Conservation (phyloP, 2,113 vertebrate species). For the Dryoscopus gambensis region DNA sequence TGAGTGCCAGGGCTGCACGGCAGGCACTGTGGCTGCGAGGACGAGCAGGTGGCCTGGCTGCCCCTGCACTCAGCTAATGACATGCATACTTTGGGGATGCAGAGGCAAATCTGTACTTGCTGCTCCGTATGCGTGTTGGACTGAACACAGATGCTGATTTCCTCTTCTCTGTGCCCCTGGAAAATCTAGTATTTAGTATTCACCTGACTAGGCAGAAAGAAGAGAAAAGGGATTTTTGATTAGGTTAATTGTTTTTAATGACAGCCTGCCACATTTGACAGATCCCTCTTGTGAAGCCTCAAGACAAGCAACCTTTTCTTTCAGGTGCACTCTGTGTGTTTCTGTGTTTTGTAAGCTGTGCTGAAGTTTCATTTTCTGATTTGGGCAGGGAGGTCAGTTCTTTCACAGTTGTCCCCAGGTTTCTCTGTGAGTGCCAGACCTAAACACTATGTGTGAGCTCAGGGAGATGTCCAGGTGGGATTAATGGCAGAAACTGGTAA, state of each 20-base stretch:
- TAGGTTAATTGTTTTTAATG: slow-evolving; percentile 44
- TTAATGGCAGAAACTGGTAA: neutral
- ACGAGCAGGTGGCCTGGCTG: neutral
- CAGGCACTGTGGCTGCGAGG: neutral
- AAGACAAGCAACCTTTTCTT: neutral
- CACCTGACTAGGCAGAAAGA: slow-evolving; percentile 47
- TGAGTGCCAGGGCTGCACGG: neutral
- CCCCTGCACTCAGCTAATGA: neutral
- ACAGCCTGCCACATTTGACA: slow-evolving; percentile 38
- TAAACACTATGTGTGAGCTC: neutral
- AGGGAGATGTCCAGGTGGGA: neutral
- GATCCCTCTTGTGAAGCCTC: neutral
- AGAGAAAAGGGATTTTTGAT: slow-evolving; percentile 23
- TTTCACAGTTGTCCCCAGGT: neutral
- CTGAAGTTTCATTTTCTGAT: neutral
- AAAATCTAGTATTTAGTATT: slow-evolving; percentile 30
- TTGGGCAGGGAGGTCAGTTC: neutral
- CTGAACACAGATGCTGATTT: slow-evolving; percentile 15
- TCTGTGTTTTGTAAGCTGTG: neutral
- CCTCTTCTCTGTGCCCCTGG: neutral
- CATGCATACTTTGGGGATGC: neutral
- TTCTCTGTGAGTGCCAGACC: neutral
- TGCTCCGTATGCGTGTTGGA: neutral
- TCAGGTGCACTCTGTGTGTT: neutral
- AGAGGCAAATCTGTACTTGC: slow-evolving; percentile 11